phyloP scores from a whole-genome alignment of 1,140 invertebrate genomes.

The Drosophila elegans region DNA sequence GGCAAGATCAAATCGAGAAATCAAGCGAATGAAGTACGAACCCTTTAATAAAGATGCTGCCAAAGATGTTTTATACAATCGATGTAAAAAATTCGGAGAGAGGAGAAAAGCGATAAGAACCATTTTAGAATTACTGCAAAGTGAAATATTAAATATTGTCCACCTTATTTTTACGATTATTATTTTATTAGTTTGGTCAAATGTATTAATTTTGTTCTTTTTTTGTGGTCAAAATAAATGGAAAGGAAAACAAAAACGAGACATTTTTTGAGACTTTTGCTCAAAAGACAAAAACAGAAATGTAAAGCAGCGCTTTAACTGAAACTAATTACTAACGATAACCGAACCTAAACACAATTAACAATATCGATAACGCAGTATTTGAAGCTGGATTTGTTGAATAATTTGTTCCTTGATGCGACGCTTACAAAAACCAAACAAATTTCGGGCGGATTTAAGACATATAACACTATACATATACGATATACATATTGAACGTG shows the following conservation, averaged over 20 bases:
- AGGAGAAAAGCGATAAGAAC: conserved; percentile 16
- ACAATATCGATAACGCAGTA: conserved; percentile 36
- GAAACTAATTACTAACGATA: conserved; percentile 27
- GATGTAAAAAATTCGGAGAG: conserved; percentile 24
- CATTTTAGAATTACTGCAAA: conserved; percentile 50
- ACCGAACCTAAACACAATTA: conserved; percentile 29
- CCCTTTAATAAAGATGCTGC: conserved; percentile 65
- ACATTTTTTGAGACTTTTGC: conserved; percentile 59
- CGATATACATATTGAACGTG: conserved; percentile 70
- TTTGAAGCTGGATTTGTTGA: conserved; percentile 49
- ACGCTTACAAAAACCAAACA: conserved; percentile 40
- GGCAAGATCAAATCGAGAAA: conserved; percentile 30
- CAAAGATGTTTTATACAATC: conserved; percentile 75
- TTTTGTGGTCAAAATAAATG: conserved; percentile 44
- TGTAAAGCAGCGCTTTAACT: conserved; percentile 23
- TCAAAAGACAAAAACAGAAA: conserved; percentile 40
- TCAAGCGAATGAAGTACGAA: conserved; percentile 15
- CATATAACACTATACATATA: conserved; percentile 70
- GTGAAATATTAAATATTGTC: conserved; percentile 44
- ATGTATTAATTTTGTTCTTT: conserved; percentile 57
- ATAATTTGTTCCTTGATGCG: conserved; percentile 70
- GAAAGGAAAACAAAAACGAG: conserved; percentile 26
- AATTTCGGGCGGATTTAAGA: conserved; percentile 27
- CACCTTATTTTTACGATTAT: conserved; percentile 30
- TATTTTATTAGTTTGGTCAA: conserved; percentile 27